Evolutionary conservation across 2,888 invertebrate species (phyloP), one percentile per base, ranked within the genome.

Genomic region (Tipula confusa): DNA sequence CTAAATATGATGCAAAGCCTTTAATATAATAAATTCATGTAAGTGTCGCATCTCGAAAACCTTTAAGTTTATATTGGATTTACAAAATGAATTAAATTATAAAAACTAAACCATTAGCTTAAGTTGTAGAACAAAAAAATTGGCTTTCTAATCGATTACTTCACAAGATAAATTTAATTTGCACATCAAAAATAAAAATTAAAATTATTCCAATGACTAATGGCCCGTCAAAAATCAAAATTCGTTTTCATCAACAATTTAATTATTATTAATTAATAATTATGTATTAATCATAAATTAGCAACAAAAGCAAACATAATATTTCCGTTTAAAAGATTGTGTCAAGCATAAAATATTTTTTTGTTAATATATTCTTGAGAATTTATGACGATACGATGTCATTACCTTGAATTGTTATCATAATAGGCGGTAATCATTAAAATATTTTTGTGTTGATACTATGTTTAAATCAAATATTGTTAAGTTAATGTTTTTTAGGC

Each of bases 271-370:
- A 64, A 24, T 43, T 43, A 43, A 43, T 43, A n/a, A 43, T 43
- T 43, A 43, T n/a, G n/a, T n/a, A n/a, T 64, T 24, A 64, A 64
- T 24, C 64, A 64, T 24, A 64, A 64, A 64, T 64, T 64, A 64
- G 24, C 15, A 43, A 43, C 64, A 11, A 38, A n/a, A 9, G 13
- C 9, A 64, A 64, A 24, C 64, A 64, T 64, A 64, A 64, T 64
- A 64, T 64, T 24, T 64, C 64, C 64, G 24, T 24, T n/a, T 64
- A 64, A 64, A 64, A 64, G 64, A 24, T 64, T 64, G 64, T 64
- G 64, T 64, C 64, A 64, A 64, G 64, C 64, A 64, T 64, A 18
- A 64, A 64, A 64, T 64, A 24, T 64, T 64, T 64, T 64, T 64
- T 64, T 64, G 24, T 64, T 64, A 64, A 18, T 18, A 24, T 24